Evolutionary conservation across 2,888 invertebrate species (phyloP).

Genomic region (Mythimna vitellina): DNA sequence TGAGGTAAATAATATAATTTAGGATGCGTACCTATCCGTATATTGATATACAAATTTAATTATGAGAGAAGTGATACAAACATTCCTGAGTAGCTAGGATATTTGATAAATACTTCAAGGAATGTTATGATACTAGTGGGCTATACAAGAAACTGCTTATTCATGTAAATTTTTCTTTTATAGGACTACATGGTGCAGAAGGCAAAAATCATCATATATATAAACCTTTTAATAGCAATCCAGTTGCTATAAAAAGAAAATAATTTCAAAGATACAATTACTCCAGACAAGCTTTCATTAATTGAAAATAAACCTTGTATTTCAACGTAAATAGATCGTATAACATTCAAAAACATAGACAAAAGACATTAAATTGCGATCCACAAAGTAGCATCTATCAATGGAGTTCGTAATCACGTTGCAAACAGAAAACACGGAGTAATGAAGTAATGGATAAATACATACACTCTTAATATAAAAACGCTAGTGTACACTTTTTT

Average conservation of each 20-base stretch:
- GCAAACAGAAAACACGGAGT: conserved; percentile 2
- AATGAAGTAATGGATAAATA: conserved; percentile 1
- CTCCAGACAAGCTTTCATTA: not conserved
- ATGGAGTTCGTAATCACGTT: conserved; percentile 37
- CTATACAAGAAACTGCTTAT: not conserved
- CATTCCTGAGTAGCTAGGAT: no score
- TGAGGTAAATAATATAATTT: conserved; percentile 47
- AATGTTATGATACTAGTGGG: not conserved
- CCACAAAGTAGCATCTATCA: conserved; percentile 33
- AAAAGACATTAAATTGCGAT: conserved; percentile 22
- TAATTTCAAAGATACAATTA: not conserved
- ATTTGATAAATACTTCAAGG: not conserved
- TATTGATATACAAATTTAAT: conserved; percentile 32
- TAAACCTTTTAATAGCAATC: not conserved
- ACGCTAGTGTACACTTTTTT: no score
- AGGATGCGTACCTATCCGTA: not conserved
- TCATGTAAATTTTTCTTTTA: not conserved
- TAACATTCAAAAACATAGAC: not conserved
- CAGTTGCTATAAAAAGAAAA: not conserved
- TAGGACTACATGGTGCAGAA: no score
- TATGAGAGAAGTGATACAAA: conserved; percentile 6
- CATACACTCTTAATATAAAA: no score
- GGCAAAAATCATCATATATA: not conserved
- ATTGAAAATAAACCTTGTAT: not conserved
- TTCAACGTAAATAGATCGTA: no score